Base-by-base conservation (phyloP, 2,113 vertebrate species). In the Boleophthalmus pectinirostris region DNA sequence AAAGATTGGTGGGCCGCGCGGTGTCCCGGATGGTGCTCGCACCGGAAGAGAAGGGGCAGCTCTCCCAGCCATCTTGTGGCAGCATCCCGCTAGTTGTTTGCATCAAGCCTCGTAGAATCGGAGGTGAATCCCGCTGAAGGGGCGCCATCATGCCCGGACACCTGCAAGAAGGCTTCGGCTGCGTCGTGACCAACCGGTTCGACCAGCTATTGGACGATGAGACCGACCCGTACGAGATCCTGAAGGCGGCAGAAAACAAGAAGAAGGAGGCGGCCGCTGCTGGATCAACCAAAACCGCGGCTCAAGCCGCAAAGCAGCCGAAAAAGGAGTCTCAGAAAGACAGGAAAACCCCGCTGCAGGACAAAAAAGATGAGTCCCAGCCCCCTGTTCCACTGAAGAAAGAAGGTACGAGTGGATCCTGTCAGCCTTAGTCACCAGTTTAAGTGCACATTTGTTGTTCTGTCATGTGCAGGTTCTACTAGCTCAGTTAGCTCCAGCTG, bases 101-200 rank as follows among this genome's bases (percentile, higher is more conserved):
- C 93, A 91, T 90, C 92, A 87, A 93, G 90, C 92, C 93, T 94
- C 93, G 95, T 95, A 94, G 95, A 95, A 97, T 98, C 96, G 93
- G 94, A 95, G 95, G 93, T 95, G 93, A 94, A 97, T 97, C 96
- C 94, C 94, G 93, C 92, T 93, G 93, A 94, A 92, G 93, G 96
- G 96, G 95, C 95, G 93, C 95, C 96, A 98, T 97, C 96, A 97
- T 98, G 97, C 97, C 97, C 94, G 97, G 97, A 92, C 96, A 98
- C 90, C 93, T 98, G 94, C 97, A 98, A 92, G 96, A 98, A 94
- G 96, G 96, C 86, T 98, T 98, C 92, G 95, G 96, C 92, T 98
- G 97, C 86, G 96, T 98, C 92, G 96, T 98, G 74, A 98, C 96
- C 91, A 98, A 98, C 89, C 95, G 97, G 91, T 98, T 98, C 92